phyloP scores from a whole-genome alignment of 2,113 vertebrate species.

The Coracopsis vasa region DNA sequence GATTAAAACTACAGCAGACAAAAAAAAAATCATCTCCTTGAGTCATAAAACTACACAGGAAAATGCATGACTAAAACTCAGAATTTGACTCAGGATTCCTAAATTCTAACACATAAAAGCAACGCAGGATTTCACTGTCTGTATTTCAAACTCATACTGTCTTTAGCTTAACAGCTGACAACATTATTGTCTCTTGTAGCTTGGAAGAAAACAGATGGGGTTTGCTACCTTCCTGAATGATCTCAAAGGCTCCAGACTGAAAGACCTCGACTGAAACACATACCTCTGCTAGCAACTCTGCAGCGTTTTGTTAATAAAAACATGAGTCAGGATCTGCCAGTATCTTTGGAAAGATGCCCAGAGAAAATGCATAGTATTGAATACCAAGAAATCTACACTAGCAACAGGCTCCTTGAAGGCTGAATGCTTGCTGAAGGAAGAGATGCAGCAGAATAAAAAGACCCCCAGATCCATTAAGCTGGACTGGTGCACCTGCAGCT shows the following conservation, averaged over 20 bases:
- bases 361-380: neutral
- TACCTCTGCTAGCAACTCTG: neutral
- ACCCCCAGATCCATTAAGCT: neutral
- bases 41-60: neutral
- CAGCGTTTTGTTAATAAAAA: neutral
- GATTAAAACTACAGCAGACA: neutral
- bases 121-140: neutral
- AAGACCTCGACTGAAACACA: neutral
- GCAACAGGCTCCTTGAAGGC: neutral
- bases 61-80: neutral
- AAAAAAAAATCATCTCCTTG: neutral
- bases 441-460: neutral
- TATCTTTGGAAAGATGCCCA: neutral
- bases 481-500: neutral
- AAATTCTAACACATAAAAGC: neutral
- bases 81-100: neutral
- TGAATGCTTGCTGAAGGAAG: neutral
- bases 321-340: neutral
- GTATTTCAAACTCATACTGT: neutral
- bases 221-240: neutral
- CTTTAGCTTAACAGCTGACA: neutral
- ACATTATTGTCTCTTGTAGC: neutral
- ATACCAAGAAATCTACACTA: neutral
- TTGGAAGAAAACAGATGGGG: neutral
- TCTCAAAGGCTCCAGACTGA: neutral